Conservation (phyloP, 2,888 invertebrate genomes). For the Thysanoteuthis rhombus region DNA sequence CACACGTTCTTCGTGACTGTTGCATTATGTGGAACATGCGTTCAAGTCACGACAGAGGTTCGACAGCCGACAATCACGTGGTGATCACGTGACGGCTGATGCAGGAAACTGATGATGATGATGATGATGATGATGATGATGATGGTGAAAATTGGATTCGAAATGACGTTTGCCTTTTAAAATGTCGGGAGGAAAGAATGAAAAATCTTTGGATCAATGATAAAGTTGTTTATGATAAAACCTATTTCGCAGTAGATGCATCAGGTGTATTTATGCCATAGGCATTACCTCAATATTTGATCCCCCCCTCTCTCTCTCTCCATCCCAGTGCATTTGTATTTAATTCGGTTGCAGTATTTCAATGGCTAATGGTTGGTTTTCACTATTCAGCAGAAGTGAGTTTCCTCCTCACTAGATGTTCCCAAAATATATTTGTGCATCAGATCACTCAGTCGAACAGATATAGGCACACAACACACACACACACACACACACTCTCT, state of each 20-base stretch:
- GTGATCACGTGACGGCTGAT: neutral
- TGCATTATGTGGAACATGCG: neutral
- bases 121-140: neutral
- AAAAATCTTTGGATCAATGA: neutral
- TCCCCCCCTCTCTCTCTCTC: no score
- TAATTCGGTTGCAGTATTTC: no score
- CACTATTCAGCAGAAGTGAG: no score
- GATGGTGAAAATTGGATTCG: neutral
- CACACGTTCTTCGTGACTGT: neutral
- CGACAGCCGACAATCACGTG: neutral
- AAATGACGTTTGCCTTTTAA: neutral
- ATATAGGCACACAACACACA: no score
- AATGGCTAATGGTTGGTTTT: no score
- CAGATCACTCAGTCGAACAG: no score
- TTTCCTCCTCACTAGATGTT: no score
- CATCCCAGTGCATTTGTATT: no score
- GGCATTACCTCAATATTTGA: no score
- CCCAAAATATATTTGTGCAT: no score
- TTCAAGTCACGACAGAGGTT: constrained; percentile 12
- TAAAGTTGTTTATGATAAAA: neutral
- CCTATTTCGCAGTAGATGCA: neutral
- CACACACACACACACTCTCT: no score
- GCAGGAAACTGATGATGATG: neutral
- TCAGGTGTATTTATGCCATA: neutral
- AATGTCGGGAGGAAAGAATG: neutral